phyloP scores from a whole-genome alignment of 2,888 invertebrate genomes.

The Gonocerus acuteangulatus region DNA sequence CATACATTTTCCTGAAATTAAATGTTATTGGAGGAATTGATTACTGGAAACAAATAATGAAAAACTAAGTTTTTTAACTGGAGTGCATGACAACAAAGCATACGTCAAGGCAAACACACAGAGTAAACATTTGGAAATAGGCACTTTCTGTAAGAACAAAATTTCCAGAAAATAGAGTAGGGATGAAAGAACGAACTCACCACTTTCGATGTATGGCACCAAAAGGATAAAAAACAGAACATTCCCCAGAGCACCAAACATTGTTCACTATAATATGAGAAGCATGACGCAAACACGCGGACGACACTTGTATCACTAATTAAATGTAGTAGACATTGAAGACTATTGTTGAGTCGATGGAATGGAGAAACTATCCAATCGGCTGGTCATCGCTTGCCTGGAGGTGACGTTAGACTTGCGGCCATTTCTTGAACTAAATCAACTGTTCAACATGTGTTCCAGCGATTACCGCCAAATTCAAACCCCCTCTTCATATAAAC shows the following conservation, averaged over 20 bases:
- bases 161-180: too few species aligned
- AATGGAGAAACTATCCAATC: constrained; percentile 26
- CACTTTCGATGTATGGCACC: constrained; percentile 62
- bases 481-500: neutral
- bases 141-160: too few species aligned
- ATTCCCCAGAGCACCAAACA: constrained; percentile 59
- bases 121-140: too few species aligned
- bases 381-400: constrained; percentile 6
- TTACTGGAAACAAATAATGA: too few species aligned
- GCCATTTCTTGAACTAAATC: constrained; percentile 15
- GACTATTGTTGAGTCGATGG: constrained; percentile 28
- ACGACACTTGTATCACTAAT: neutral
- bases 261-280: constrained; percentile 41
- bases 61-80: too few species aligned
- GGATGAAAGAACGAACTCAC: constrained; percentile 55
- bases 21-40: too few species aligned
- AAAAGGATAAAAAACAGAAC: constrained; percentile 60
- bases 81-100: too few species aligned
- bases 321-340: constrained; percentile 15
- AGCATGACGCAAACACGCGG: constrained; percentile 19
- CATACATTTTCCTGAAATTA: too few species aligned
- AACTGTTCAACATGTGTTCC: constrained; percentile 25
- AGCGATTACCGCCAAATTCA: constrained; percentile 2
- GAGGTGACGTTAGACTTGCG: too few species aligned
- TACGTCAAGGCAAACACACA: too few species aligned